Evolutionary conservation across 53 echinoderm and acorn worm species (phyloP).

Genomic region (Apostichopus leukothele): DNA sequence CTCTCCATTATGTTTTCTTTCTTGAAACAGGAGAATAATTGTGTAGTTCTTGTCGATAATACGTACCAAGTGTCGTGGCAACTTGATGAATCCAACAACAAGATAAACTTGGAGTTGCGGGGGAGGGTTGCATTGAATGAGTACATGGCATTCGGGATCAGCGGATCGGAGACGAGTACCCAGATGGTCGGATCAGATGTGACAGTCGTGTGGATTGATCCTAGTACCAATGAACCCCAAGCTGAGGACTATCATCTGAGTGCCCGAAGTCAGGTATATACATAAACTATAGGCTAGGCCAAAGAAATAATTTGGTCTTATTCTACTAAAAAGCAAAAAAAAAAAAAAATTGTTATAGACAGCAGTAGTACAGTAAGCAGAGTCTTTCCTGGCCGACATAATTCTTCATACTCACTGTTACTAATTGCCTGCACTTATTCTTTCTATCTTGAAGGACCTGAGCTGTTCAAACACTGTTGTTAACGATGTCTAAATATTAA

Average conservation of each 20-base stretch:
- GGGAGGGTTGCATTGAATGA: constrained; percentile 48
- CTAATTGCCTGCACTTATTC: too few relatives aligned
- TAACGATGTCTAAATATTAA: too few relatives aligned
- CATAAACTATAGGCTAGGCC: not conserved
- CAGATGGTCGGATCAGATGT: constrained; percentile 79
- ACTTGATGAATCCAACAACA: constrained; percentile 31
- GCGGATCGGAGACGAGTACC: constrained; percentile 68
- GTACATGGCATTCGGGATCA: constrained; percentile 86
- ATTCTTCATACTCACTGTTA: too few relatives aligned
- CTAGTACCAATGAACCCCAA: constrained; percentile 20
- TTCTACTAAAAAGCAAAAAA: too few relatives aligned
- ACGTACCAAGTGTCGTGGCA: constrained; percentile 65
- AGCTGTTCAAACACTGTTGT: too few relatives aligned
- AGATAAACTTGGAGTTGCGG: constrained; percentile 48
- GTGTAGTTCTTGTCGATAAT: constrained; percentile 32
- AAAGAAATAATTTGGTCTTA: too few relatives aligned
- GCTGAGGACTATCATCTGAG: constrained; percentile 56
- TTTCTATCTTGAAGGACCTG: too few relatives aligned
- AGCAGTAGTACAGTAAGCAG: too few relatives aligned
- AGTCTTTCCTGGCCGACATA: too few relatives aligned
- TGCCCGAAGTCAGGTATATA: constrained; percentile 48
- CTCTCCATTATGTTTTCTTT: not conserved
- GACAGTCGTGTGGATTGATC: constrained; percentile 62
- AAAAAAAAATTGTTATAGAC: too few relatives aligned
- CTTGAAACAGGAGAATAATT: not conserved